Percentiles rank a stretch among this genome's conserved stretches.
phyloP scores from a whole-genome alignment of 2,113 vertebrate species.

The Polypterus senegalus region DNA sequence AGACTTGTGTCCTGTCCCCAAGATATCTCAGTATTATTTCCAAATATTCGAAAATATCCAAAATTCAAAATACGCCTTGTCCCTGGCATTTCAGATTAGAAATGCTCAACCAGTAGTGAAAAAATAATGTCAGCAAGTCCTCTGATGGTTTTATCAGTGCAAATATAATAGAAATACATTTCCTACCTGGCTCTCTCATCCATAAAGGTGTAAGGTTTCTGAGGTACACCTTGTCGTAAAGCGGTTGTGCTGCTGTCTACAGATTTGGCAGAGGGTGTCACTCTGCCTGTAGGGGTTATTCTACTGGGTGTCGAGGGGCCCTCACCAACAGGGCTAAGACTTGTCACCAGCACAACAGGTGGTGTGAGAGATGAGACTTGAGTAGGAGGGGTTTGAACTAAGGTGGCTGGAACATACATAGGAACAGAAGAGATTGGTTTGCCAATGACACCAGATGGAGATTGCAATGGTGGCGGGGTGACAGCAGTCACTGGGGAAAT shows the following conservation, averaged over 20 bases:
- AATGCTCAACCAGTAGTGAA: too few relatives aligned
- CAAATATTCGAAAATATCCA: too few relatives aligned
- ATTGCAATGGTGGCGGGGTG: conserved; percentile 25
- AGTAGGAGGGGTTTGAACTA: conserved; percentile 22
- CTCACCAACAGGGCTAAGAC: conserved; percentile 44
- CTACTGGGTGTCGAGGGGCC: conserved; percentile 27
- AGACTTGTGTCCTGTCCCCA: too few relatives aligned
- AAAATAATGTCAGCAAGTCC: too few relatives aligned
- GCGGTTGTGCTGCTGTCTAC: conserved; percentile 43
- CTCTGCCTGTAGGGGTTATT: conserved; percentile 34
- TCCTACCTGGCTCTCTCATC: conserved; percentile 88
- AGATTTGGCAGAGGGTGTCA: conserved; percentile 37
- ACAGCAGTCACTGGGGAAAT: conserved; percentile 26
- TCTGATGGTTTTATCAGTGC: too few relatives aligned
- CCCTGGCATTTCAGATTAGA: too few relatives aligned
- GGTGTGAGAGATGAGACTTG: conserved; percentile 22
- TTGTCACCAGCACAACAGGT: conserved; percentile 49
- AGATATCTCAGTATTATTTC: too few relatives aligned
- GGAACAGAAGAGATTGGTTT: conserved; percentile 59
- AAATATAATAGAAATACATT: too few relatives aligned
- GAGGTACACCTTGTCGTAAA: conserved; percentile 78
- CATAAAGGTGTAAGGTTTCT: conserved; percentile 96
- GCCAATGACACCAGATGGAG: conserved; percentile 36
- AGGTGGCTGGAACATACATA: conserved; percentile 39
- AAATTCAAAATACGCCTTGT: too few relatives aligned